These are phyloP conservation scores for Brachionus rotundiformis DNA, from an alignment of 1,140 invertebrate species.

Conservation along the genomic window DNA sequence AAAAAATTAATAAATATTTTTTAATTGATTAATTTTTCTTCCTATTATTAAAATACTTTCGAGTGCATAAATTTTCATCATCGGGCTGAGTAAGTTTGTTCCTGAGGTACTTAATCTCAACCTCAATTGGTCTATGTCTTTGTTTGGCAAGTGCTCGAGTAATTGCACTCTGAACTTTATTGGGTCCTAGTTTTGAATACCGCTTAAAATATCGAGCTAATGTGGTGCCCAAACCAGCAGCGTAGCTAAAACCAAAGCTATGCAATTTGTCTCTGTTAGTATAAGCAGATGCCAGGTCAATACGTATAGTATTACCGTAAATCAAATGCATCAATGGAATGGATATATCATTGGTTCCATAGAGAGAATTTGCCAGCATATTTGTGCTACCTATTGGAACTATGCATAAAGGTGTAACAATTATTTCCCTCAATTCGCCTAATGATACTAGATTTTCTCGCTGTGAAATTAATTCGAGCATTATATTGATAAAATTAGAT, in stretches of 20 bases:
- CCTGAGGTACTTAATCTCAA: constrained; percentile 35
- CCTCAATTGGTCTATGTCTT: constrained; percentile 14
- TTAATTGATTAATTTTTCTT: neutral
- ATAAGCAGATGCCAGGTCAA: constrained; percentile 21
- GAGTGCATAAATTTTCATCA: constrained; percentile 26
- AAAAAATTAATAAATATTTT: neutral
- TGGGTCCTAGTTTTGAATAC: constrained; percentile 10
- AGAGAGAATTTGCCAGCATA: constrained; percentile 57
- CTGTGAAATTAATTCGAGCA: constrained; percentile 14
- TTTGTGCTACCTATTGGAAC: constrained; percentile 57
- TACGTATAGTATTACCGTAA: constrained; percentile 53
- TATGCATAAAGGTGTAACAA: constrained; percentile 20
- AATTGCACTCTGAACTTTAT: neutral
- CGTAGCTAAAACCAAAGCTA: constrained; percentile 35
- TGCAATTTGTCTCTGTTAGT: constrained; percentile 17
- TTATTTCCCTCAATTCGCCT: neutral
- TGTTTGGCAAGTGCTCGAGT: constrained; percentile 15
- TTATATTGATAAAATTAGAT: constrained; percentile 9
- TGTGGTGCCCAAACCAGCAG: constrained; percentile 29
- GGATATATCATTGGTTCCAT: constrained; percentile 56
- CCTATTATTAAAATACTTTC: neutral
- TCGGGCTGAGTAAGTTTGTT: neutral
- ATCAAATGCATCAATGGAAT: constrained; percentile 58
- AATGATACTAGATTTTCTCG: neutral
- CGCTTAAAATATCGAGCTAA: constrained; percentile 27